Base-by-base conservation (phyloP, 2,888 invertebrate species). In the Hofmannophila pseudospretella region DNA sequence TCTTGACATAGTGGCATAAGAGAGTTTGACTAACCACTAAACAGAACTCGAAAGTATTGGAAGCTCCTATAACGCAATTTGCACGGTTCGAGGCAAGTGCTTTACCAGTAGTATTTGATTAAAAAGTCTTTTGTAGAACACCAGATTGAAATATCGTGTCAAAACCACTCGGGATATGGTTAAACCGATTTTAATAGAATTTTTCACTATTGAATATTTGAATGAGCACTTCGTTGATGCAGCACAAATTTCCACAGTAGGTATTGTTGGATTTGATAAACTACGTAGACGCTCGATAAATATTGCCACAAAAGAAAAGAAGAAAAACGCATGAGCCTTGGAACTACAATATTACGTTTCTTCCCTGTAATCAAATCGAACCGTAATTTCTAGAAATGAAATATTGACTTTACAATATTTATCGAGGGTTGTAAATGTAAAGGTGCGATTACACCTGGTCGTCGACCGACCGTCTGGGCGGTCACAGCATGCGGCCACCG, bases 1-100 rank as follows among this genome's bases (percentile, higher is more conserved):
- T 52, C 60, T 67, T 75, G 81, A 82, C 81, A 84, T 81, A 79
- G 74, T 84, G 84, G 82, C 82, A 84, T 82, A 74, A 69, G 49
- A 60, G 47, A 47, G 54, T 66, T 62, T 62, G 67, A 63, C 61
- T 67, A 58, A 58, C 51, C 69, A 70, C 66, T 46, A 7, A 49
- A 47, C 35, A 39, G 50, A 53, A 55, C 58, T 57, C 49, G 42
- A 54, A 52, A 27, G 27, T 22, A 34, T 30, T 34, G 13, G 3
- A 57, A 58, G 60, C 58, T 58, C 70, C 69, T 71, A 61, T 54
- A 10, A 56, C n/a, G 68, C 65, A 55, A 52, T 52, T 51, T 48
- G 63, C 69, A 68, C 64, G 51, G 51, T 49, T 54, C 54, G 30
- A 42, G 7, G 12, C n/a, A 32, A 33, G 13, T 10, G 27, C 31